phyloP scores from a whole-genome alignment of 2,888 invertebrate genomes.

The Anodontia alba region DNA sequence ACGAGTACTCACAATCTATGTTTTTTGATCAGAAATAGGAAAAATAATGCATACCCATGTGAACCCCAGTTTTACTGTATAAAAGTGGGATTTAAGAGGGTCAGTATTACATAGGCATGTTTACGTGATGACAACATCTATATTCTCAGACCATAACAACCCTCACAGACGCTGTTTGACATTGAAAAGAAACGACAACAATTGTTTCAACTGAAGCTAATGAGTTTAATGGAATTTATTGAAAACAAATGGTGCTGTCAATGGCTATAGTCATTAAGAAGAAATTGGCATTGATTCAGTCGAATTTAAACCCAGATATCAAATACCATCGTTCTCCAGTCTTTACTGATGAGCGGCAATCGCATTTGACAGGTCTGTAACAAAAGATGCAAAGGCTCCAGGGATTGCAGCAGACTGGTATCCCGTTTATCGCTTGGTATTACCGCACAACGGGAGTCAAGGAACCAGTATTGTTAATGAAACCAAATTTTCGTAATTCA shows the following conservation, averaged over 20 bases:
- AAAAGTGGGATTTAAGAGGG: too few species aligned
- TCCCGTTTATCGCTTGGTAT: background rate
- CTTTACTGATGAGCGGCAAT: background rate
- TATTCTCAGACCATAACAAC: too few species aligned
- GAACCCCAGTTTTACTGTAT: too few species aligned
- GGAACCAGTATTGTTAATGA: too few species aligned
- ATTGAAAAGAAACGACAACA: background rate
- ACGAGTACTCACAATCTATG: too few species aligned
- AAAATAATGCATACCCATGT: too few species aligned
- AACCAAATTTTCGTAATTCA: conserved; percentile 8
- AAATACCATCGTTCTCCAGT: background rate
- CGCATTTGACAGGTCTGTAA: background rate
- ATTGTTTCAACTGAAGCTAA: background rate
- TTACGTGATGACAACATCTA: too few species aligned
- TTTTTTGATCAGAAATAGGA: too few species aligned
- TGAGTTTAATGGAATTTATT: conserved; percentile 12
- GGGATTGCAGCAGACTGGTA: conserved; percentile 7
- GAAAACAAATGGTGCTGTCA: conserved; percentile 10
- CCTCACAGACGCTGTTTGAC: too few species aligned
- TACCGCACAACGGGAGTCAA: too few species aligned
- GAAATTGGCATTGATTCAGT: conserved; percentile 12
- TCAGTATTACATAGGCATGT: too few species aligned
- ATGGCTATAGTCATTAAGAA: background rate
- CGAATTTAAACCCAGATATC: conserved; percentile 1
- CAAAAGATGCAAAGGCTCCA: background rate